Evolutionary conservation across 2,888 invertebrate genomes (phyloP).

Genomic region (Xanthorhoe designata): DNA sequence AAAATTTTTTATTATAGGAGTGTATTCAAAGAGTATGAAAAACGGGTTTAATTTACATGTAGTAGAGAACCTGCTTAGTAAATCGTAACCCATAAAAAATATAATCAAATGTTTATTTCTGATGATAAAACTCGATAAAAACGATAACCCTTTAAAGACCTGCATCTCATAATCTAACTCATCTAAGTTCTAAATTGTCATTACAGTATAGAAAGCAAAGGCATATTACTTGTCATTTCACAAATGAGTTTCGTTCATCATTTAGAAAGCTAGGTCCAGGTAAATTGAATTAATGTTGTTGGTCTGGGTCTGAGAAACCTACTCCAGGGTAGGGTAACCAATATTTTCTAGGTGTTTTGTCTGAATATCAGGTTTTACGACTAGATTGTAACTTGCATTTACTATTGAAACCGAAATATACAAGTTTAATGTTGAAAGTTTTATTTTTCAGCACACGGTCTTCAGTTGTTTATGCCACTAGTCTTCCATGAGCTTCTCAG

Average conservation of each 20-base stretch:
- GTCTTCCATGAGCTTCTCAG: too few species aligned
- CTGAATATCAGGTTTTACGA: background rate
- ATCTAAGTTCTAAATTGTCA: constrained; percentile 20
- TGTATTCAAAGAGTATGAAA: background rate
- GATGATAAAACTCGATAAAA: background rate
- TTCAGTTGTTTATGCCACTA: too few species aligned
- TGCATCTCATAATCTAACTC: constrained; percentile 5
- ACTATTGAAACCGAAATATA: background rate
- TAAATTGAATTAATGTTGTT: constrained; percentile 68
- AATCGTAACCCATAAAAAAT: background rate
- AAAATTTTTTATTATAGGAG: too few species aligned
- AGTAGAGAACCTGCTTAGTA: background rate
- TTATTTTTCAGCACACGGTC: too few species aligned
- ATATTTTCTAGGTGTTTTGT: background rate
- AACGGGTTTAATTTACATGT: background rate
- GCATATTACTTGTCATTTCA: constrained; percentile 77
- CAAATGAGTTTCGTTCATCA: constrained; percentile 80
- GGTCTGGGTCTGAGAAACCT: constrained; percentile 38
- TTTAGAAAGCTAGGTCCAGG: constrained; percentile 73
- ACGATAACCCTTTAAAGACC: background rate
- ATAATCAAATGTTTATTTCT: background rate
- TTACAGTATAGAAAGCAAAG: constrained; percentile 37
- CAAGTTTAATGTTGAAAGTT: too few species aligned
- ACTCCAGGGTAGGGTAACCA: constrained; percentile 35
- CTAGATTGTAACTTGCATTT: background rate